Evolutionary conservation across 2,797 vertebrate species (phyloP).

Genomic region (Pseudocheirus occidentalis): DNA sequence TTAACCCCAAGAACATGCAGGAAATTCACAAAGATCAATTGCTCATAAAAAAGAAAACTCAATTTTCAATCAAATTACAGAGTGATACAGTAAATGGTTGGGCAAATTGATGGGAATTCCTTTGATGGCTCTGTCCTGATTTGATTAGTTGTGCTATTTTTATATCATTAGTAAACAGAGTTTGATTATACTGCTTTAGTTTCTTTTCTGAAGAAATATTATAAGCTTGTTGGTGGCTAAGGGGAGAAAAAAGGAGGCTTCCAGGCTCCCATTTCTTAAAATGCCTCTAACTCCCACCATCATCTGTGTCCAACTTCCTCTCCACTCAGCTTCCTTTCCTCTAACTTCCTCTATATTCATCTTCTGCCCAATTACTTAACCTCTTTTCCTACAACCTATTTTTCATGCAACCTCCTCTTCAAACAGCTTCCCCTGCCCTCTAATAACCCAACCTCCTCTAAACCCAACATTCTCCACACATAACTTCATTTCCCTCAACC

Average conservation of each 20-base stretch:
- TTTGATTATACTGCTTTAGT: slow-evolving; percentile 70
- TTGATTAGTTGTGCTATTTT: slow-evolving; percentile 81
- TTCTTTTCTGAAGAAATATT: slow-evolving; percentile 64
- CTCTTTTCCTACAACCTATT: not conserved
- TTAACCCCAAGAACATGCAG: slow-evolving; percentile 68
- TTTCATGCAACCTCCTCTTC: not conserved
- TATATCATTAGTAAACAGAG: slow-evolving; percentile 76
- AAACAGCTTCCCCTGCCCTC: not conserved
- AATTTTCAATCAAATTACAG: slow-evolving; percentile 73
- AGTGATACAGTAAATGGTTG: slow-evolving; percentile 69
- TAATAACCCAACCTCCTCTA: not conserved
- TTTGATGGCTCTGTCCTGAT: slow-evolving; percentile 77
- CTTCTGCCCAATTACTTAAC: not conserved
- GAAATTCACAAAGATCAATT: slow-evolving; percentile 76
- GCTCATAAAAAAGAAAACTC: slow-evolving; percentile 65
- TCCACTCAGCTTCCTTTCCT: not conserved
- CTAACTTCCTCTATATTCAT: not conserved
- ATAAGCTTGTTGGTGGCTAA: slow-evolving; percentile 56
- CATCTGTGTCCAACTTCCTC: not conserved
- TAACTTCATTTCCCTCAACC: too few species aligned
- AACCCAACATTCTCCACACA: not conserved
- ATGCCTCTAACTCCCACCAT: not conserved
- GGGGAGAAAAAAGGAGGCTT: slow-evolving; percentile 54
- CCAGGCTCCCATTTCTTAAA: slow-evolving; percentile 43
- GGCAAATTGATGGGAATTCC: slow-evolving; percentile 76